Evolutionary conservation across 2,797 vertebrate species (phyloP).

Genomic region (Lagorchestes hirsutus): DNA sequence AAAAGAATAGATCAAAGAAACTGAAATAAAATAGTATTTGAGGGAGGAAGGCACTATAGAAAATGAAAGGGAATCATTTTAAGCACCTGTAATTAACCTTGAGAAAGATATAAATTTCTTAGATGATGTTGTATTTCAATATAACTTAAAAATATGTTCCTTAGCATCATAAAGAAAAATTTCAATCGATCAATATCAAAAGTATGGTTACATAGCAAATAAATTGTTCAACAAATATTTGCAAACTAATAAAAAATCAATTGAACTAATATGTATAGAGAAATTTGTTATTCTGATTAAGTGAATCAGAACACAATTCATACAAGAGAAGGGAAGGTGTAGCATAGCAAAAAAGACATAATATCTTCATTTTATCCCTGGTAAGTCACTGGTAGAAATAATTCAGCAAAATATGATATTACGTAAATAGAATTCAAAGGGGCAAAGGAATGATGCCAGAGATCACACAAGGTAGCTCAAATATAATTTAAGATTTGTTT

Average conservation of each 20-base stretch:
- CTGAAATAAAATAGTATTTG: background rate
- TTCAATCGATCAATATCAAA: background rate
- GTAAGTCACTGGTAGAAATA: background rate
- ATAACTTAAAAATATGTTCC: background rate
- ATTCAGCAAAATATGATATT: constrained; percentile 11
- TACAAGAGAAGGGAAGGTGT: background rate
- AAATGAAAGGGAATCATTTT: background rate
- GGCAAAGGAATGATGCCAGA: background rate
- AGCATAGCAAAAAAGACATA: constrained; percentile 7
- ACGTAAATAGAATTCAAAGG: background rate
- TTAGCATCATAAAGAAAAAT: background rate
- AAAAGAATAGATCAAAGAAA: background rate
- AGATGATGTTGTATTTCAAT: background rate
- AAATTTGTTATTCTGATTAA: constrained; percentile 23
- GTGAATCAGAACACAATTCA: background rate
- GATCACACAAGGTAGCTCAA: no score
- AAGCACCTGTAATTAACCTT: background rate
- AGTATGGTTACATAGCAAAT: background rate
- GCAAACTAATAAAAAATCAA: constrained; percentile 9
- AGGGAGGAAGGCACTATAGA: background rate
- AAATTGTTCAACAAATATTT: background rate
- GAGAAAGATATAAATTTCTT: background rate
- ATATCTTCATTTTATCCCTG: background rate
- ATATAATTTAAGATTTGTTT: constrained; percentile 42
- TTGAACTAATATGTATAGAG: constrained; percentile 4